A percentile compares a stretch with the other conserved stretches of the same genome.
Evolutionary conservation across 2,113 vertebrate genomes (phyloP).

Genomic region (Thryonomys swinderianus): DNA sequence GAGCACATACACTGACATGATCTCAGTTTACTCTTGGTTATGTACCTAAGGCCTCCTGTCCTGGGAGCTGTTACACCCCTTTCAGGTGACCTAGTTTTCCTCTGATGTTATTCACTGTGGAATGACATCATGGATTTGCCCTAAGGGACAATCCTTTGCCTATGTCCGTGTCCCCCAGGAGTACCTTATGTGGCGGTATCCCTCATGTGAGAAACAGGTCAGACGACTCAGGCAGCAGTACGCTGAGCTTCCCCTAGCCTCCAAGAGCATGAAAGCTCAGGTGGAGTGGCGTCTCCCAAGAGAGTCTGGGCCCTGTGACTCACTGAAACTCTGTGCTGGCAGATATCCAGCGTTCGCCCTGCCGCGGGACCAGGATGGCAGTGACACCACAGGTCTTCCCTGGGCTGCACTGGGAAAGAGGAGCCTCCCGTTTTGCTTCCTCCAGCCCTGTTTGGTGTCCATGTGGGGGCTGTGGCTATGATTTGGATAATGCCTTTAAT

Average conservation of each 20-base stretch:
- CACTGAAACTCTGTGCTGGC: slow-evolving; percentile 10
- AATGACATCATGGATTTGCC: background rate
- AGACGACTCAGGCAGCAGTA: background rate
- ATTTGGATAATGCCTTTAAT: slow-evolving; percentile 59
- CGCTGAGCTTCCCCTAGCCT: background rate
- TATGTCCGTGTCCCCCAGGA: background rate
- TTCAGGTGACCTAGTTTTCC: background rate
- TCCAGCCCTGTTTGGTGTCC: slow-evolving; percentile 11
- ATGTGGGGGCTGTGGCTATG: background rate
- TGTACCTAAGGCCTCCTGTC: background rate
- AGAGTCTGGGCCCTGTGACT: background rate
- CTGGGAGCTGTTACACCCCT: background rate
- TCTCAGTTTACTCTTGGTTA: background rate
- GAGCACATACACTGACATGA: fast-evolving
- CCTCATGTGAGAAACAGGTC: background rate
- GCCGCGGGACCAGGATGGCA: background rate
- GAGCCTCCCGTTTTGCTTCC: background rate
- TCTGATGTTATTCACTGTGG: background rate
- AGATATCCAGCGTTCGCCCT: background rate
- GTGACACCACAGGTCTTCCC: slow-evolving; percentile 16
- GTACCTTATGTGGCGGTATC: background rate
- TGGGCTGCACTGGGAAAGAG: slow-evolving; percentile 26
- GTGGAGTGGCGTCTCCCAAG: background rate
- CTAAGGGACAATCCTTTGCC: background rate
- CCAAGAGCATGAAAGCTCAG: background rate